Evolutionary conservation across 2,113 vertebrate species (phyloP), one percentile per base, ranked within the genome.

Genomic region (Gymnobelideus leadbeateri): DNA sequence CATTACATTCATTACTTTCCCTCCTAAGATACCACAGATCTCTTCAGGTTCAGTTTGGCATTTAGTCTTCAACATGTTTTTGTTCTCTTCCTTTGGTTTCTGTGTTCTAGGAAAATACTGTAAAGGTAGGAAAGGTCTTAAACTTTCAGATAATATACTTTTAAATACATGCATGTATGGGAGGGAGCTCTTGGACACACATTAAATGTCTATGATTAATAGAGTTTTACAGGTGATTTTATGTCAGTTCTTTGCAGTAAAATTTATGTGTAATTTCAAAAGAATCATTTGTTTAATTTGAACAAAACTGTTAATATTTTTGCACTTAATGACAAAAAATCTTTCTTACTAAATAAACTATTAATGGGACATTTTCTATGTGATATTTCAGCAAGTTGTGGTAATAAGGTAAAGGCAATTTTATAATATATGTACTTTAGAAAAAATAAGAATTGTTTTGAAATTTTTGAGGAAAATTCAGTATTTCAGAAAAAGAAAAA

Each of bases 401-500:
- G 3, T 90, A 55, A 84, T 23, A 51, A 16, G 6, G 25, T 93
- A 89, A 90, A 93, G 91, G 51, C 90, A 57, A 47, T 31, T 21
- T 77, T 37, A 3, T 46, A 57, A 49, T 91, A 61, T 3, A 31
- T 53, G 21, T 53, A 53, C 50, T 31, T 93, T 92, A 89, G 50
- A 94, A 91, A 93, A 5, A 46, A 7, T 94, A 94, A 52, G 0
- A 9, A 90, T 93, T 46, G 51, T 95, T 91, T 51, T 51, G 49
- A 89, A 95, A 91, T 77, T 7, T 61, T 68, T 8, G 31, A 53
- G 68, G 89, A 43, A 50, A 92, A 92, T 53, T 49, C 89, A 93
- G 49, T n/a, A 46, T 92, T 95, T 93, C 92, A 96, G 26, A 52
- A 95, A 92, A 97, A 68, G 11, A 94, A 61, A 94, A 77, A n/a